Conservation (phyloP, 1,140 invertebrate species). For the Doryteuthis pealeii region DNA sequence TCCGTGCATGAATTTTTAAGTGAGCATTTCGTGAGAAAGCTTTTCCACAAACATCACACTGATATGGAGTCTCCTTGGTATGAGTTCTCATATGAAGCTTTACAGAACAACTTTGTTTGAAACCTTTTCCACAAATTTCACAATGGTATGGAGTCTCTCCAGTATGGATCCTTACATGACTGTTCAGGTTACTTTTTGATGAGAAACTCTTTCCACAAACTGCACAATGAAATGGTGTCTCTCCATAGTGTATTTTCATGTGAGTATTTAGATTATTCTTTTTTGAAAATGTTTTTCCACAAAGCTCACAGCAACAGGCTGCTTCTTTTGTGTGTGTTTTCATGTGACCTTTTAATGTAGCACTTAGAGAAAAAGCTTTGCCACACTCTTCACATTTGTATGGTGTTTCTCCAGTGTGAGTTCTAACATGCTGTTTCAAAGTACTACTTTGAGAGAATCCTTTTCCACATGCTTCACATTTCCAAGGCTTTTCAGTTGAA, state of each 20-base stretch:
- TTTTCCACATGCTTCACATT: conserved; percentile 37
- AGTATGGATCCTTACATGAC: conserved; percentile 68
- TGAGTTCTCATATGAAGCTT: conserved; percentile 84
- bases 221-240: conserved; percentile 3
- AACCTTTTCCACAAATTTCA: conserved; percentile 64
- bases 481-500: conserved; percentile 79
- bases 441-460: conserved; percentile 21
- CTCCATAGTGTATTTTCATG: conserved; percentile 73
- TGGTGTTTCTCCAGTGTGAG: conserved; percentile 26
- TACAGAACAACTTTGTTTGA: conserved; percentile 65
- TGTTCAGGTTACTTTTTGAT: conserved; percentile 48
- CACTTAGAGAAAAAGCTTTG: conserved; percentile 20
- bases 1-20: conserved; percentile 31
- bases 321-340: conserved; percentile 29
- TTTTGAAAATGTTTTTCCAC: conserved; percentile 28
- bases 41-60: conserved; percentile 37
- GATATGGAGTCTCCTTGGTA: conserved; percentile 32
- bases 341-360: conserved; percentile 23
- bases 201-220: conserved; percentile 6
- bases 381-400: conserved; percentile 32
- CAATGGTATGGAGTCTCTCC: conserved; percentile 59
- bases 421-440: conserved; percentile 29
- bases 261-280: conserved; percentile 53
- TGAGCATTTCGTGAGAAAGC: conserved; percentile 26
- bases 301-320: conserved; percentile 30